Base-by-base conservation (phyloP, 2,888 invertebrate genomes). In the Ommatoiulus sabulosus region DNA sequence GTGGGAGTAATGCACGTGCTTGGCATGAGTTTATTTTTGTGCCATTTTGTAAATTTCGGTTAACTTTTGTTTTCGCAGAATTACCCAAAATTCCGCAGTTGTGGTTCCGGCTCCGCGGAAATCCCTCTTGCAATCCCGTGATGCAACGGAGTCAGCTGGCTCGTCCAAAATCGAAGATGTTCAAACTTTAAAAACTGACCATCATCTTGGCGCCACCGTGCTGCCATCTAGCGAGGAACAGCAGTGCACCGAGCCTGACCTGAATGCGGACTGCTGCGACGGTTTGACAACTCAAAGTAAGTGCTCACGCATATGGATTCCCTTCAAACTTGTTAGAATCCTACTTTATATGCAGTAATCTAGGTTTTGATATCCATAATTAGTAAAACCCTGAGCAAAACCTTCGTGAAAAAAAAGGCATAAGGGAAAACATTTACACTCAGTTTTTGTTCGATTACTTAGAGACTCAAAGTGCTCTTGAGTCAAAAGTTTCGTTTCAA, bases 61-160 rank as follows among this genome's bases (percentile, higher is more conserved):
- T 63, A 6, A 63, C 20, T 72, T 63, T 72, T 72, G 10, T 24
- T 24, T 72, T 72, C 72, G 72, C 24, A 72, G 72, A 72, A 72
- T 72, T 72, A 7, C 24, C 72, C 24, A 72, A 72, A 72, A 24
- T 24, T 24, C 72, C 10, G 3, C 72, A 24, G 8, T 72, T n/a
- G 72, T 72, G 72, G 24, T 72, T 72, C 72, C 72, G 10, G 72
- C 72, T 72, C 72, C 72, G 6, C 24, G 72, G n/a, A 72, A 72
- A 72, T 72, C 72, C 12, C 72, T 72, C 10, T 8, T 72, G 24
- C 72, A 72, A 24, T n/a, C 24, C 8, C 72, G 72, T 24, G 72
- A 72, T 24, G 20, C 63, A n/a, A n/a, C 63, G 0, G 63, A 63
- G 17, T 52, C n/a, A 3, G 17, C 63, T 63, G 24, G 4, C 17